Conservation (phyloP, 1,140 invertebrate species). For the Samia ricini region DNA sequence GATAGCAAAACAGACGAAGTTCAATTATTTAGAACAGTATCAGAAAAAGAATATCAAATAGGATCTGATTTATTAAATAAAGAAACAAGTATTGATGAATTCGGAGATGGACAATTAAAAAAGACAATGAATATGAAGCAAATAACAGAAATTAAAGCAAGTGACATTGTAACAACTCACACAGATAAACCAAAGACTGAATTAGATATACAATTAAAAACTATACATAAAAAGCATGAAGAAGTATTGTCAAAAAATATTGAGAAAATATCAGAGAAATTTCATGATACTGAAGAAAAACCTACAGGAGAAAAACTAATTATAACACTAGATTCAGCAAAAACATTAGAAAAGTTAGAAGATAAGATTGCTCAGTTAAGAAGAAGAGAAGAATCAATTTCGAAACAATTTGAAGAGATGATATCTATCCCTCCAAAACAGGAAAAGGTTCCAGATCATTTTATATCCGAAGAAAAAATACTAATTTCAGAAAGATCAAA, state of each 20-base stretch:
- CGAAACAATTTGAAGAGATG: not conserved
- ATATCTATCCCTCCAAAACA: not conserved
- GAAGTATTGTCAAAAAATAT: not conserved
- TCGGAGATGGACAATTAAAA: not conserved
- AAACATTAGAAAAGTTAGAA: constrained; percentile 66
- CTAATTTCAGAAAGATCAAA: not conserved
- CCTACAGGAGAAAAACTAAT: constrained; percentile 30
- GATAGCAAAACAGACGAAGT: not conserved
- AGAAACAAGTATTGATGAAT: not conserved
- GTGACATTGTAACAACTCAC: not conserved
- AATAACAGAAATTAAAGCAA: not conserved
- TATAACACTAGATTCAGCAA: constrained; percentile 56
- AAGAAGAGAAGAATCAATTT: constrained; percentile 36
- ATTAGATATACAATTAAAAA: not conserved
- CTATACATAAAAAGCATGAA: not conserved
- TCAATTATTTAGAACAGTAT: not conserved
- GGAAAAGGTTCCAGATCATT: not conserved
- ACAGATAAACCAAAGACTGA: not conserved
- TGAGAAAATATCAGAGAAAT: not conserved
- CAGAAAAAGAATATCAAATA: not conserved
- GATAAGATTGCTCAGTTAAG: constrained; percentile 63
- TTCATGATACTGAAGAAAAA: constrained; percentile 1
- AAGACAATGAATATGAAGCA: not conserved
- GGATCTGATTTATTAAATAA: not conserved
- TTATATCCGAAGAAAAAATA: not conserved